Conservation (phyloP, 2,113 vertebrate genomes). For the Pomatostomus ruficeps region DNA sequence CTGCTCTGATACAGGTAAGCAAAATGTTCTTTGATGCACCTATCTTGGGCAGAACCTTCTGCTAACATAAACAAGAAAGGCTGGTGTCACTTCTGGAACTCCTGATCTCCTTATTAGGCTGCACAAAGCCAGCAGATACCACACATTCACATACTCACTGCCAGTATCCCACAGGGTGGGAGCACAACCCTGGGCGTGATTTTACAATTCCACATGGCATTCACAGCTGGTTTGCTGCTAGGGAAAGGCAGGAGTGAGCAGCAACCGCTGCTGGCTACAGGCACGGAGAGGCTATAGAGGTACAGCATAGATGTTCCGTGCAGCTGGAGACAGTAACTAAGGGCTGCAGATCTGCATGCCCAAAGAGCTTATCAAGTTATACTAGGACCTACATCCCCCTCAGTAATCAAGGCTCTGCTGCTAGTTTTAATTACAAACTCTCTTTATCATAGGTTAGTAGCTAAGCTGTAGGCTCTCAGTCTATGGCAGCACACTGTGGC, state of each 20-base stretch:
- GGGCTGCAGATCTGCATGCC: not conserved
- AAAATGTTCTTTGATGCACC: not conserved
- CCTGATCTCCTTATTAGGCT: not conserved
- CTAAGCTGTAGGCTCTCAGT: not conserved
- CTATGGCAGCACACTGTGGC: not conserved
- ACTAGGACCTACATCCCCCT: not conserved
- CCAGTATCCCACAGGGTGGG: not conserved
- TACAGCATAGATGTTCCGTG: accelerated
- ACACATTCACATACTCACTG: not conserved
- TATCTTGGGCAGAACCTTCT: accelerated
- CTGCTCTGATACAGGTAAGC: not conserved
- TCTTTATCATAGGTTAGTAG: not conserved
- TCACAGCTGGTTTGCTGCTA: not conserved
- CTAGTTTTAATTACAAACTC: not conserved
- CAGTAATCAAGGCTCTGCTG: not conserved
- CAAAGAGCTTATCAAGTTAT: not conserved
- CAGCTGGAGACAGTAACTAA: not conserved
- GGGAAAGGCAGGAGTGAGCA: not conserved
- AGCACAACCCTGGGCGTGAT: not conserved
- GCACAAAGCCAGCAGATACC: not conserved
- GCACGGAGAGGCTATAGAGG: not conserved
- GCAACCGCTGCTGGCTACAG: not conserved
- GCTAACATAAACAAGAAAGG: not conserved
- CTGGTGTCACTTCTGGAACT: not conserved
- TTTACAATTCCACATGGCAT: not conserved